Percentiles rank a stretch among this genome's conserved stretches.
These are phyloP conservation scores for Sylvietta virens DNA, from an alignment of 2,113 vertebrate genomes.

Conservation along the genomic window DNA sequence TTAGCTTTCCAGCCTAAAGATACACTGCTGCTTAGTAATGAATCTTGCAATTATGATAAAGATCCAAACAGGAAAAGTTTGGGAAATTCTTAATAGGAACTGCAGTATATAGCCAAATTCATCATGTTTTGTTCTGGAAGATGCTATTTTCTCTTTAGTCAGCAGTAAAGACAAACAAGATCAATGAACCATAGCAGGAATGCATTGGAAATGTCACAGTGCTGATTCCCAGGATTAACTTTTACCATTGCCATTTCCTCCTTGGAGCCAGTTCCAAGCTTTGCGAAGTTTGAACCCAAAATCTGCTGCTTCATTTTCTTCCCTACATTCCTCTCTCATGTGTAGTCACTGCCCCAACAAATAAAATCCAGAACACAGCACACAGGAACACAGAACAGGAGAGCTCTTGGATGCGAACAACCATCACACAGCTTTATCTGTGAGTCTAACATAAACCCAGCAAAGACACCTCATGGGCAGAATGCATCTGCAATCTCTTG, in stretches of 20 bases:
- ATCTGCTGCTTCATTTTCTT: neutral
- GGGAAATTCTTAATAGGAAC: neutral
- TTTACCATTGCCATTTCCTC: neutral
- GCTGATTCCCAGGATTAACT: neutral
- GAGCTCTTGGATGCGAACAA: accelerated
- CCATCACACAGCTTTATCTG: neutral
- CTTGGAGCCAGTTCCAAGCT: neutral
- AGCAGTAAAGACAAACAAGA: neutral
- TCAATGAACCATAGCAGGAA: neutral
- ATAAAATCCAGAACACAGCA: neutral
- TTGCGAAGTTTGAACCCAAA: neutral
- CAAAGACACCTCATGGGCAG: neutral
- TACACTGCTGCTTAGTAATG: neutral
- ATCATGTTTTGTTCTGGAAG: neutral
- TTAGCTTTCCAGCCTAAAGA: neutral
- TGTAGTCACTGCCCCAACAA: neutral
- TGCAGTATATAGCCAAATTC: neutral
- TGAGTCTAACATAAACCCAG: neutral
- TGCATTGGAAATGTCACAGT: accelerated
- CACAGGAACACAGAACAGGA: neutral
- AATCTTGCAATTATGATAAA: neutral
- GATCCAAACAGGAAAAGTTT: neutral
- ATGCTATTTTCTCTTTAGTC: neutral
- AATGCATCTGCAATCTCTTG: neutral
- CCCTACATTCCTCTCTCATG: neutral